These are phyloP conservation scores for Heliconius sara DNA, from an alignment of 2,888 invertebrate genomes.

Conservation along the genomic window DNA sequence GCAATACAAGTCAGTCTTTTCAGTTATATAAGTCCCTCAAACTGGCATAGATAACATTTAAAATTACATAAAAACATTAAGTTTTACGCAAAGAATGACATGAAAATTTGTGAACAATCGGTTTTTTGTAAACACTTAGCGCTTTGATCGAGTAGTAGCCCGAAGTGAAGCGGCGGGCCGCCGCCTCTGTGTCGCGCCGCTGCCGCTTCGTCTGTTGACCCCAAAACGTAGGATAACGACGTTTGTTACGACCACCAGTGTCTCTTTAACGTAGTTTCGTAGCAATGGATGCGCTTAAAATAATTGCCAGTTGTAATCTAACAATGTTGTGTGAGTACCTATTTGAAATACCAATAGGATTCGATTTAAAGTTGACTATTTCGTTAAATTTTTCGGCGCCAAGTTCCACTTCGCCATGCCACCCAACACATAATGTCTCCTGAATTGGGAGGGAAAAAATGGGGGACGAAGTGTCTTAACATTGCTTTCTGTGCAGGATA, in stretches of 20 bases:
- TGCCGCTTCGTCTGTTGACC: conserved; percentile 73
- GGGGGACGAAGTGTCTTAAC: too few species aligned
- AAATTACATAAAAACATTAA: not conserved
- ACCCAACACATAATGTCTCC: too few species aligned
- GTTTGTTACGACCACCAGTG: conserved; percentile 70
- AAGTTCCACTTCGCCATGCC: too few species aligned
- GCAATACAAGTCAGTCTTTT: not conserved
- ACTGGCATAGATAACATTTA: too few species aligned
- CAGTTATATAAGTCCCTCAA: not conserved
- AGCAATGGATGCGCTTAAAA: conserved; percentile 68
- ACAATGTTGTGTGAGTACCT: conserved; percentile 46
- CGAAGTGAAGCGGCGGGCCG: conserved; percentile 65
- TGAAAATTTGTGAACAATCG: conserved; percentile 50
- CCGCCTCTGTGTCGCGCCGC: conserved; percentile 65
- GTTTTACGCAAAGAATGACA: conserved; percentile 32
- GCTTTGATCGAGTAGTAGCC: conserved; percentile 63
- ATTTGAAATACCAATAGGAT: conserved; percentile 21
- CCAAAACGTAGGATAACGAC: conserved; percentile 79
- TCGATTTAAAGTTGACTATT: conserved; percentile 15
- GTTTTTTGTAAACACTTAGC: conserved; percentile 51
- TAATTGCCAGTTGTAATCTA: conserved; percentile 62
- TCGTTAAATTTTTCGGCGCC: not conserved
- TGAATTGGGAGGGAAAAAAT: too few species aligned
- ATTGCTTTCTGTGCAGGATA: too few species aligned
- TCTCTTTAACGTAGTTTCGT: conserved; percentile 65